Base-by-base conservation (phyloP, 2,797 vertebrate genomes). In the Tapirus indicus region DNA sequence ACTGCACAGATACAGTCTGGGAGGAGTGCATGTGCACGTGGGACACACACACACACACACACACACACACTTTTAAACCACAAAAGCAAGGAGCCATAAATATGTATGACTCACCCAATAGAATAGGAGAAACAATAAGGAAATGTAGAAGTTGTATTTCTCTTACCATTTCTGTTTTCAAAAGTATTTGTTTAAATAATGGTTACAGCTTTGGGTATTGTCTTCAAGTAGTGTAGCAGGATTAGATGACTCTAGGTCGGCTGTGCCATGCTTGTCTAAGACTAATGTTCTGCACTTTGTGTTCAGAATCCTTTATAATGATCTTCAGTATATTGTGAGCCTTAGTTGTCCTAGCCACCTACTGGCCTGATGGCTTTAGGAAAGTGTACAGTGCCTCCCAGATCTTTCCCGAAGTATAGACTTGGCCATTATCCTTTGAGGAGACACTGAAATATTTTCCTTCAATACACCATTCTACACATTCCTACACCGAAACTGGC, bases 111-210 rank as follows among this genome's bases (percentile, higher is more conserved):
- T 77, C 41, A 52, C 27, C 18, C 18, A 60, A 13, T 12, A 49
- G n/a, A 44, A 41, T 12, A 75, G 87, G 29, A 68, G 4, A 79
- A 60, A 41, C 38, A 88, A 38, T 44, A 72, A 69, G 10, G 35
- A 82, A 35, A 49, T 52, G 20, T 12, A 64, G 11, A 86, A 66
- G 47, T n/a, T 71, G n/a, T 35, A 35, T 68, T 95, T 83, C 47
- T 92, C 35, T 54, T 54, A 87, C 52, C 38, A 78, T 80, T 91
- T 82, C 47, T 75, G 74, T 95, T 94, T 94, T 52, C 44, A 75
- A 78, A 94, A 44, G 4, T 35, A 25, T 87, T 56, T 52, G 60
- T 68, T 97, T 89, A 87, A 88, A 93, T 86, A 68, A 92, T 5
- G 20, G 47, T 49, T 84, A 96, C 64, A 72, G 23, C 25, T 85